Base-by-base conservation (phyloP, 2,888 invertebrate species). In the Ophion obscuratus region DNA sequence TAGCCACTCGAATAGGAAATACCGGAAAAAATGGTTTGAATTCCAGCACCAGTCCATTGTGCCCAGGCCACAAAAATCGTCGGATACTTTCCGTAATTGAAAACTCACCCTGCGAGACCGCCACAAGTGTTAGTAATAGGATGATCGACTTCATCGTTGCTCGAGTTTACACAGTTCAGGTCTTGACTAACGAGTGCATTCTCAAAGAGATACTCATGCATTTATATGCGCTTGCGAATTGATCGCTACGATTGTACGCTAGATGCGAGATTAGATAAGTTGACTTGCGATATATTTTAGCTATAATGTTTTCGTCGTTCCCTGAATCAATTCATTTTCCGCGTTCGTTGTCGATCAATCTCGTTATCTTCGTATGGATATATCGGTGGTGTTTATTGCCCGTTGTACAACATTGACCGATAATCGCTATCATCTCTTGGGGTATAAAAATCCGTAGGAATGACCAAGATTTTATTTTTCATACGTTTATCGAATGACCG, bases 61-160 rank as follows among this genome's bases (percentile, higher is more conserved):
- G 2, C 4, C 20, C 9, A 24, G 44, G 17, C 27, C 6, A 17
- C 47, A 47, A 27, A 7, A 17, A 17, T 9, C 11, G 27, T 70
- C 20, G 14, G 2, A 70, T 17, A 70, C 44, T 47, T 40, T 47
- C 2, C 7, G 1, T 53, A 47, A 71, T 36, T 5, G 6, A 36
- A 7, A 6, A 59, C 67, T 81, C 36, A 86, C 87, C 84, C 68
- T 82, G 87, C 2, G 84, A 47, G 27, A 84, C 31, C 14, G 82
- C 79, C 40, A 84, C 61, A 11, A 87, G 61, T 57, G 76, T 57
- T 2, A 86, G 59, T 7, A 87, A 53, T 40, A 77, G 62, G n/a
- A 86, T 31, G 61, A 70, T 31, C 78, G 73, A 62, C 67, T 84
- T 87, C 87, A 87, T 87, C 59, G 80, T 77, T 78, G 53, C 36